A percentile compares a stretch with the other conserved stretches of the same genome.
Conservation (phyloP, 2,113 vertebrate species). For the Oreochromis aureus region DNA sequence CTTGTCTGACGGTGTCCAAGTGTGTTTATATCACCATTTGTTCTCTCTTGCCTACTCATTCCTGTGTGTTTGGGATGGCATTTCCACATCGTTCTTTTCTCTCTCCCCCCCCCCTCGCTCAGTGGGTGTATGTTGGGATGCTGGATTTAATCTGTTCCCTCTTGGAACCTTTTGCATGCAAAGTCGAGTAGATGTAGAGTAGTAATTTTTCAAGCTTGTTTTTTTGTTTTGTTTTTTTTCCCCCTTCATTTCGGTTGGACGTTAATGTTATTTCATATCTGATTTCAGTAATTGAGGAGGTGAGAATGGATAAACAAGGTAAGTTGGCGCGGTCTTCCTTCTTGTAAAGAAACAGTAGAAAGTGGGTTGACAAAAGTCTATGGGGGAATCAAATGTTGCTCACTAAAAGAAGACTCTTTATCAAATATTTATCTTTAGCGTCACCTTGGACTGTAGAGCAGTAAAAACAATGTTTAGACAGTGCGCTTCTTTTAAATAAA, state of each 20-base stretch:
- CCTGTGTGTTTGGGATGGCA: slow-evolving; percentile 30
- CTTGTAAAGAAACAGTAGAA: slow-evolving; percentile 36
- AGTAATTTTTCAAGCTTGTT: neutral
- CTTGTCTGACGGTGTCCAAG: neutral
- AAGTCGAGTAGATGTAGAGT: slow-evolving; percentile 51
- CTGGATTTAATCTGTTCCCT: slow-evolving; percentile 60
- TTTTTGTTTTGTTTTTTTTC: neutral
- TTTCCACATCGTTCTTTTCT: neutral
- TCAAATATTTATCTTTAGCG: slow-evolving; percentile 8
- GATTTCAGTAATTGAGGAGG: slow-evolving; percentile 75
- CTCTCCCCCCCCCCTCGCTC: neutral
- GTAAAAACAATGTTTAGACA: neutral
- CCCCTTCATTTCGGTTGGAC: slow-evolving; percentile 38
- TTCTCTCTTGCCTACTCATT: slow-evolving; percentile 19
- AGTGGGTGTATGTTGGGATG: slow-evolving; percentile 63
- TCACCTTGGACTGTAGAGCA: neutral
- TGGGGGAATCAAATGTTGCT: neutral
- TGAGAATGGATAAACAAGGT: slow-evolving; percentile 72
- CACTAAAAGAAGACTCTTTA: neutral
- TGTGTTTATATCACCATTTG: neutral
- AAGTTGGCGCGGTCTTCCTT: slow-evolving; percentile 63
- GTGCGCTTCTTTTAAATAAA: neutral
- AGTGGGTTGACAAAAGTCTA: neutral
- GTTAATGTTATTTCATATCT: slow-evolving; percentile 73
- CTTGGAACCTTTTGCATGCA: slow-evolving; percentile 53